Conservation (phyloP, 1,140 invertebrate genomes). For the Akabosia matsudoensis region DNA sequence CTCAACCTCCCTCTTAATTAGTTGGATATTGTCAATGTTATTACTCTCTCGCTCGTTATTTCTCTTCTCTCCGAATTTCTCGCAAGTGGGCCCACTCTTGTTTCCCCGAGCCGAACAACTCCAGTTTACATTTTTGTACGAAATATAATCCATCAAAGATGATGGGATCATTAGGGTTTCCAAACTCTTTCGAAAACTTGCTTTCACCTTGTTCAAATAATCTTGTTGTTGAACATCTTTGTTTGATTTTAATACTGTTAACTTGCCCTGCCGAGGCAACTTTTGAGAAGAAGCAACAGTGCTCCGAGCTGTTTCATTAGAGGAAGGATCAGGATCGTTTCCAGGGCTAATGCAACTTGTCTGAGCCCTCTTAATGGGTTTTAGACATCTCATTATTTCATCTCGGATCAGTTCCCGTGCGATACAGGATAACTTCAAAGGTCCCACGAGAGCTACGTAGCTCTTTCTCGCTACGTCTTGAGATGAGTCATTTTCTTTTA, state of each 20-base stretch:
- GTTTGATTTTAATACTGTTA: background rate
- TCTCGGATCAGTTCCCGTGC: slow-evolving; percentile 11
- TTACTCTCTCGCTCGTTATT: background rate
- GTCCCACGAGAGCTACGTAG: slow-evolving; percentile 2
- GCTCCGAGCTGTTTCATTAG: background rate
- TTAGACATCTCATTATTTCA: background rate
- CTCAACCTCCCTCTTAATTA: background rate
- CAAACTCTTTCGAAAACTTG: slow-evolving; percentile 16
- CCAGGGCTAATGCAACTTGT: background rate
- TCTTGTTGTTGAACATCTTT: background rate
- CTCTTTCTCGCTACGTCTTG: too few species aligned
- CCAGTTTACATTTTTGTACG: background rate
- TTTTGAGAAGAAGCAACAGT: background rate
- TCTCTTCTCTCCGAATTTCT: background rate
- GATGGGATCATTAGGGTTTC: background rate
- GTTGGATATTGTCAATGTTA: background rate
- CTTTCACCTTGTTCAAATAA: background rate
- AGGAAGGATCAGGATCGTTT: background rate
- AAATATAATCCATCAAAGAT: background rate
- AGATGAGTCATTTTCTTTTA: slow-evolving; percentile 18
- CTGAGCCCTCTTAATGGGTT: background rate
- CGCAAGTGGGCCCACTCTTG: background rate
- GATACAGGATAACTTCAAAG: slow-evolving; percentile 5
- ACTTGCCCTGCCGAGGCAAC: background rate
- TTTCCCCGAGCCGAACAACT: background rate